A percentile compares a stretch with the other conserved stretches of the same genome.
Conservation (phyloP, 2,113 vertebrate genomes). For the Marcusenius ussheri region DNA sequence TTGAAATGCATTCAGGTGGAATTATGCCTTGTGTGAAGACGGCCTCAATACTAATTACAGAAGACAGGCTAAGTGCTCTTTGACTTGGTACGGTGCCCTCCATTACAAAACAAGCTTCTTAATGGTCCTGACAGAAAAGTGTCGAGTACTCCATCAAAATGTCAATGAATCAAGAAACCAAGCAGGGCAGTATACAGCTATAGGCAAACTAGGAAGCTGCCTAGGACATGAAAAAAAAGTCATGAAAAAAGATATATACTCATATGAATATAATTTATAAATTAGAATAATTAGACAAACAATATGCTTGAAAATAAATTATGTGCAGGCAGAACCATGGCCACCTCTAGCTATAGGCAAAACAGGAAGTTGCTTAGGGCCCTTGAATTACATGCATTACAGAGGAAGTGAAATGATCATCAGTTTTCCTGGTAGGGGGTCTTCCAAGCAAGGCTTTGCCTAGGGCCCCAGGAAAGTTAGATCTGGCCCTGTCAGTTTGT, state of each 20-base stretch:
- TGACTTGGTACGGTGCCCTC: not conserved
- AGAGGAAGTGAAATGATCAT: not conserved
- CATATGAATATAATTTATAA: not conserved
- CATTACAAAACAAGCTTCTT: not conserved
- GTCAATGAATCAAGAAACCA: not conserved
- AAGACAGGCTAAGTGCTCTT: not conserved
- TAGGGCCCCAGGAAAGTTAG: not conserved
- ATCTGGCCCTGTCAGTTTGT: not conserved
- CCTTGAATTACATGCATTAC: not conserved
- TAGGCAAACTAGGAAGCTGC: not conserved
- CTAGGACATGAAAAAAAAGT: not conserved
- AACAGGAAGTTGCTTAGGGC: not conserved
- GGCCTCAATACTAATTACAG: not conserved
- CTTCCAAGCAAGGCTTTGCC: not conserved
- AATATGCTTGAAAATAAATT: not conserved
- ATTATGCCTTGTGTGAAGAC: slow-evolving; percentile 1
- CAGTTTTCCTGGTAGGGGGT: not conserved
- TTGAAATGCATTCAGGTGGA: not conserved
- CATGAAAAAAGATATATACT: not conserved
- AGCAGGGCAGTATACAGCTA: not conserved
- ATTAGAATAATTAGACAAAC: not conserved
- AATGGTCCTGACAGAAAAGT: not conserved
- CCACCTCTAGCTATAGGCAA: not conserved
- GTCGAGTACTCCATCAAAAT: not conserved
- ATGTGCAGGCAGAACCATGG: not conserved